Evolutionary conservation across 2,888 invertebrate species (phyloP), one percentile per base, ranked within the genome.

Genomic region (Rotaria magnacalcarata): DNA sequence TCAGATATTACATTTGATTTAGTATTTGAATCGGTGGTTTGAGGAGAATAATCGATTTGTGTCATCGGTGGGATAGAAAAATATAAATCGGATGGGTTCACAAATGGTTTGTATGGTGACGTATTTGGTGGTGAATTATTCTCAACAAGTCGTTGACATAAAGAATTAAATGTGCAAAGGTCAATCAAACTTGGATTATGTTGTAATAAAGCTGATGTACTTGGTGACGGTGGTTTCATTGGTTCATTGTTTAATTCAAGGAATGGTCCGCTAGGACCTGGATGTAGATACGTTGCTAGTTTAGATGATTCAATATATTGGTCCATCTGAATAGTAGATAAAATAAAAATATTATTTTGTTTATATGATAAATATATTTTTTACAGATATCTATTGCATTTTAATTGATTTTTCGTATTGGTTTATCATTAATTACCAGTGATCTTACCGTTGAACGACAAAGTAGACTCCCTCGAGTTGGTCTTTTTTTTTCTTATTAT

Each of bases 141-240:
- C 34, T 67, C 67, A 67, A 27, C 27, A 34, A 67, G 34, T 27
- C 58, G 58, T 67, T 67, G 34, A 34, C 34, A 34, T 34, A 67
- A 34, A 7, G n/a, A 60, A 60, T 34, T 27, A 19, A 67, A 27
- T 34, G 67, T 34, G 34, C 67, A 34, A 16, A 34, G 34, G 16
- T 67, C 67, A 34, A 67, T 34, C 34, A 67, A 67, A 67, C 67
- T 67, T 67, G 67, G 67, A 41, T 67, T 67, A 67, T 67, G 67
- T 67, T 67, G 67, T 67, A 34, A 34, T 34, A 67, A 67, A 67
- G 67, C 67, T 16, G 67, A 34, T 2, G 67, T 67, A 34, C 67
- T 19, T 19, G 67, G 67, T 41, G 67, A 67, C 19, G 67, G 67
- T 19, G 67, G 67, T 41, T 67, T 14, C 16, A 67, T 16, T 41